Evolutionary conservation across 2,797 vertebrate species (phyloP).

Genomic region (Alca torda): DNA sequence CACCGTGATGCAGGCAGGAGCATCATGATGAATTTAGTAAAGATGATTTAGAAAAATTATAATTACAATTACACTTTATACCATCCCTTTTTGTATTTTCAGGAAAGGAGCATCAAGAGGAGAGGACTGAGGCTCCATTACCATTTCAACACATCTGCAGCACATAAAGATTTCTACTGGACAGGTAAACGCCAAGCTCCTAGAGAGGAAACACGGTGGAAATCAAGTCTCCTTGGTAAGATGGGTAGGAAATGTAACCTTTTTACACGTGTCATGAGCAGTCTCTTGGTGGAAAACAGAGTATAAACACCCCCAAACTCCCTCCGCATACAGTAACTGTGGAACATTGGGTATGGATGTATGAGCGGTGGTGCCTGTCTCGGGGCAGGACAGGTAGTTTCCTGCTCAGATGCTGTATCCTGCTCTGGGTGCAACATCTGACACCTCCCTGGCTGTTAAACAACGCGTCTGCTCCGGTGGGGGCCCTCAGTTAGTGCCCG

Average conservation of each 20-base stretch:
- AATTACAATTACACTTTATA: neutral
- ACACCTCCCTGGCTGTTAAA: neutral
- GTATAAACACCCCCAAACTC: neutral
- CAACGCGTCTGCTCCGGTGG: rapidly evolving
- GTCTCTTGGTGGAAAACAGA: neutral
- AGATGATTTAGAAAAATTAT: neutral
- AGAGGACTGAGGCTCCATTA: neutral
- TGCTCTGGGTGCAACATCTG: neutral
- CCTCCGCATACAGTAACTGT: rapidly evolving
- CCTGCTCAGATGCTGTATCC: neutral
- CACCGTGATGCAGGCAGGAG: neutral
- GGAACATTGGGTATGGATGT: rapidly evolving
- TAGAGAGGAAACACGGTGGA: neutral
- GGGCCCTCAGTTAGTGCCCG: neutral
- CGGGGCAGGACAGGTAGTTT: neutral
- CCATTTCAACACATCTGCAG: neutral
- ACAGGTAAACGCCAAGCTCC: neutral
- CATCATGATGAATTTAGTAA: neutral
- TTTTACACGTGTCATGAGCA: neutral
- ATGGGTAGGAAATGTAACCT: neutral
- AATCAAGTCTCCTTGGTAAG: neutral
- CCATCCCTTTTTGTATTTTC: neutral
- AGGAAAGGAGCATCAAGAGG: neutral
- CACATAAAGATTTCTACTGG: neutral
- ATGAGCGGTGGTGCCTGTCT: neutral